Percentiles rank a stretch among this genome's conserved stretches.
Conservation (phyloP, 2,797 vertebrate genomes). For the Eulemur albifrons region DNA sequence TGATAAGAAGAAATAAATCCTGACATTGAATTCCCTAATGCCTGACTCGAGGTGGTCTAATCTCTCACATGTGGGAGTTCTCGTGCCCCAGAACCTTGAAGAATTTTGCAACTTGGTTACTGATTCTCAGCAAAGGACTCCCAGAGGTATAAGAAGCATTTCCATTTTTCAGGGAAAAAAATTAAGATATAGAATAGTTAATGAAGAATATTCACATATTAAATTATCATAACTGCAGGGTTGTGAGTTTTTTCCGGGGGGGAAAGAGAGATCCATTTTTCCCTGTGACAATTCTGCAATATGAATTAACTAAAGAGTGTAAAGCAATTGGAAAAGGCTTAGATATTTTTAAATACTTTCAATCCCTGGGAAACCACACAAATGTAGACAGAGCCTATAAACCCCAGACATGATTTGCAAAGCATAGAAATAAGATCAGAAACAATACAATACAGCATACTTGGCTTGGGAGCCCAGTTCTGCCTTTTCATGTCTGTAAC, state of each 20-base stretch:
- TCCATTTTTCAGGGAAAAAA: slow-evolving; percentile 10
- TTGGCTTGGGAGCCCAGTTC: background rate
- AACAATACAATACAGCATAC: background rate
- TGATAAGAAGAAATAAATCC: slow-evolving; percentile 11
- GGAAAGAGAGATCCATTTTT: background rate
- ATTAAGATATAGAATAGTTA: slow-evolving; percentile 25
- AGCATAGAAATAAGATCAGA: background rate
- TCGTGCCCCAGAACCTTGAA: background rate
- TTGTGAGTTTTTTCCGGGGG: background rate
- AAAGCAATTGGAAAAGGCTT: background rate
- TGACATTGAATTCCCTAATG: background rate
- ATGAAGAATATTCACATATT: background rate
- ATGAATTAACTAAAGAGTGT: slow-evolving; percentile 13
- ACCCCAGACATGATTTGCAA: background rate
- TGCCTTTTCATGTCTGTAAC: background rate
- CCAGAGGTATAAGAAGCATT: background rate
- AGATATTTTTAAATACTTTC: background rate
- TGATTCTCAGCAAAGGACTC: background rate
- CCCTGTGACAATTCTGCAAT: background rate
- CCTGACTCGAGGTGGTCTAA: background rate
- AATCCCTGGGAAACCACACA: slow-evolving; percentile 20
- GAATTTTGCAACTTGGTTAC: background rate
- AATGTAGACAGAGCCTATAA: background rate
- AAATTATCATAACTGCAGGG: background rate
- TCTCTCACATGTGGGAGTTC: background rate